Evolutionary conservation across 2,888 invertebrate genomes (phyloP).

Genomic region (Heliconius erato): DNA sequence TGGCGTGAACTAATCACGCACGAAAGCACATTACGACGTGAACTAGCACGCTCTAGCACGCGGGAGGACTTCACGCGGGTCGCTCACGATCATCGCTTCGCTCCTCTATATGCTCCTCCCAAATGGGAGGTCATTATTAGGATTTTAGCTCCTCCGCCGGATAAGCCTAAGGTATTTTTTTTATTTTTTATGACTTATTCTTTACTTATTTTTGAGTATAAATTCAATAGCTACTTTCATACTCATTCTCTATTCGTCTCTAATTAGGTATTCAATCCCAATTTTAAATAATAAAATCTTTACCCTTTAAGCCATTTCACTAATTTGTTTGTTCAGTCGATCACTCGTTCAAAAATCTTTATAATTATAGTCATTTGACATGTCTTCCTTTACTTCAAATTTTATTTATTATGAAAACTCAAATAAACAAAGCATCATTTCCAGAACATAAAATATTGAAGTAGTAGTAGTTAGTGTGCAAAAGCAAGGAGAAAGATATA

Average conservation of each 20-base stretch:
- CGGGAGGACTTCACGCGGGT: constrained; percentile 95
- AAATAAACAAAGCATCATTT: too few species aligned
- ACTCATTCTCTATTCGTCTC: background rate
- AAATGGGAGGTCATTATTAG: constrained; percentile 97
- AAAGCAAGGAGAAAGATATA: too few species aligned
- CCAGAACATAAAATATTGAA: too few species aligned
- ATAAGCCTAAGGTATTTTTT: constrained; percentile 81
- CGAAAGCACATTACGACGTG: constrained; percentile 92
- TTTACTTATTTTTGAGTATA: background rate
- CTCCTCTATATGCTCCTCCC: constrained; percentile 92
- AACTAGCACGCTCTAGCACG: constrained; percentile 92
- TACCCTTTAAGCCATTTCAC: too few species aligned
- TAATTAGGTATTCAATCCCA: too few species aligned
- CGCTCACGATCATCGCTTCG: constrained; percentile 92
- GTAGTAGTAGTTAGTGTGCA: too few species aligned
- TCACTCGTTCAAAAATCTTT: too few species aligned
- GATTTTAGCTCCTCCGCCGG: constrained; percentile 90
- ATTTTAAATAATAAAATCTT: too few species aligned
- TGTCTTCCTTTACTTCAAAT: too few species aligned
- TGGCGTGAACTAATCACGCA: constrained; percentile 97
- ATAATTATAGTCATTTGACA: too few species aligned
- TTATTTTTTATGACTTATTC: background rate
- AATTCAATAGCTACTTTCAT: background rate
- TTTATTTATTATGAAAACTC: too few species aligned
- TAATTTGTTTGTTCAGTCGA: too few species aligned